Evolutionary conservation across 2,888 invertebrate species (phyloP), one percentile per base, ranked within the genome.

Genomic region (Drosophila barbarae): DNA sequence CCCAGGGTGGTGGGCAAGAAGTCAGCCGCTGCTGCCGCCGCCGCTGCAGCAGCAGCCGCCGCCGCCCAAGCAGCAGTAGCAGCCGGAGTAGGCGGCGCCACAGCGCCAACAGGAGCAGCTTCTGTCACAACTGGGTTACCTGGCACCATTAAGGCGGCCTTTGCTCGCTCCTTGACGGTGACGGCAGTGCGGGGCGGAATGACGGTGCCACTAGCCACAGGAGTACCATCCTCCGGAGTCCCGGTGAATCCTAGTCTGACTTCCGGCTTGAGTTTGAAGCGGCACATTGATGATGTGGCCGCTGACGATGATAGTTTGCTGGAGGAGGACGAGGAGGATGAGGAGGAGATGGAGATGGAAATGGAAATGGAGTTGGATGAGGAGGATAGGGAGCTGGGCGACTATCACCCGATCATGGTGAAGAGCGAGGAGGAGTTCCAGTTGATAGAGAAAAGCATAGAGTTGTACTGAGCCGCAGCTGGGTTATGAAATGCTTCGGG

Each of bases 1-100:
- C 93, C 86, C 1, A 72, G 82, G 18, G 66, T 78, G 10, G 72
- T 76, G 41, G 76, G 75, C 59, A 74, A 71, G 35, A 64, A 73
- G 58, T 58, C 71, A 3, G 66, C 69, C 9, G 74, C 81, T 3
- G 69, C 72, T 2, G 68, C 75, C 2, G 65, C 75, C 0, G 69
- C 72, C 0, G 63, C 71, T 0, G 50, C 70, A 3, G 69, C 21
- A 1, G 21, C 21, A 21, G 18, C 18, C 1, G 39, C 39, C 10
- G 39, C 21, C 1, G 35, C 32, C 5, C 18, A 18, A 36, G 36
- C 39, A 1, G 41, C 41, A 8, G 13, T 58, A 1, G 65, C 65
- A 10, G 18, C 36, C 1, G 8, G 57, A 23, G 2, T 51, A 15
- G 9, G 44, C 23, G 9, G 44, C 23, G 4, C 23, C 23, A 23